Conservation (phyloP, 2,113 vertebrate genomes). For the Cephalopterus ornatus region DNA sequence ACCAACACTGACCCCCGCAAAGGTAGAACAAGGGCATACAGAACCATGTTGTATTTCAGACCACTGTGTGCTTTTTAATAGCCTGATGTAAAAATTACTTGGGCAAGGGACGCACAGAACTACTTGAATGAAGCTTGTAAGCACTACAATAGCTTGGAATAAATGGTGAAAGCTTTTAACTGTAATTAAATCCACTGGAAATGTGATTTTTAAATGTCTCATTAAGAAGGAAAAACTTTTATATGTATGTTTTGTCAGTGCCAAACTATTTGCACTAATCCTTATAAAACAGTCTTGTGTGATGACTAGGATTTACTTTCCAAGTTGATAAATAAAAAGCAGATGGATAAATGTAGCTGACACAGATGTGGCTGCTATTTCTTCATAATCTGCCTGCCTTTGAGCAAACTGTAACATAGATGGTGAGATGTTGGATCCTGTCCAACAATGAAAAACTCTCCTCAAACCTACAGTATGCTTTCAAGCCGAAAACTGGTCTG, state of each 20-base stretch:
- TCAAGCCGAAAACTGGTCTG: not conserved
- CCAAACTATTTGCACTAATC: slow-evolving; percentile 19
- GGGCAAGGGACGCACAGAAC: not conserved
- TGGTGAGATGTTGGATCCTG: slow-evolving; percentile 19
- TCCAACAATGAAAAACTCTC: slow-evolving; percentile 18
- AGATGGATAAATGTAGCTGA: slow-evolving; percentile 44
- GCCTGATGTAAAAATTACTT: not conserved
- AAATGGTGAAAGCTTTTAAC: not conserved
- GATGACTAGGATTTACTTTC: slow-evolving; percentile 30
- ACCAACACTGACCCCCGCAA: not conserved
- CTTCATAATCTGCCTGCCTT: slow-evolving; percentile 37
- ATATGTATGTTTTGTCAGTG: not conserved
- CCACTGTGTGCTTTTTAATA: not conserved
- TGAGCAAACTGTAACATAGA: slow-evolving; percentile 42
- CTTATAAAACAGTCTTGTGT: not conserved
- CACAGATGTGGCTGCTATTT: slow-evolving; percentile 39
- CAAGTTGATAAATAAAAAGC: slow-evolving; percentile 62
- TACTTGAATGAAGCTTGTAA: not conserved
- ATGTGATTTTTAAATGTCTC: not conserved
- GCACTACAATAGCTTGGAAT: not conserved
- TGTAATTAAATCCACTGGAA: not conserved
- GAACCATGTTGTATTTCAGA: not conserved
- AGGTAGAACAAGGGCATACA: not conserved
- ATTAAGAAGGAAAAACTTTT: not conserved
- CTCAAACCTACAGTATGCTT: slow-evolving; percentile 13